Evolutionary conservation across 2,797 vertebrate genomes (phyloP), one percentile per base, ranked within the genome.

Genomic region (Sebastes reedi): DNA sequence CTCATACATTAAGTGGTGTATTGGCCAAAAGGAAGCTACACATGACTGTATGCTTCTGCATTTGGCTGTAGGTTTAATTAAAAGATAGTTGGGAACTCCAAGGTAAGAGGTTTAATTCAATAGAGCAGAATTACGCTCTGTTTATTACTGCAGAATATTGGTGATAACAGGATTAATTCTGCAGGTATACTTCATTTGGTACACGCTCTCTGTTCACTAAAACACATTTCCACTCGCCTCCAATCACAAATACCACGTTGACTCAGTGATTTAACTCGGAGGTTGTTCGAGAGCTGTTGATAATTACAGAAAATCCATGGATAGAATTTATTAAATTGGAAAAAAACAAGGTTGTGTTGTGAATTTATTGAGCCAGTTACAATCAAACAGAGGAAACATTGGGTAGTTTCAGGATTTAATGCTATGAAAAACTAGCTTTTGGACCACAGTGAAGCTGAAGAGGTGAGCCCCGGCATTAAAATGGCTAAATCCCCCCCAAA

Each of bases 241-340:
- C 27, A 27, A 67, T 83, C 42, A 56, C 36, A 81, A 84, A 81
- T 18, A 70, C 36, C 67, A 64, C 4, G 9, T 29, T 68, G 71
- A 77, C 24, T 68, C 13, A 58, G 36, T 56, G 24, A 75, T 76
- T 87, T 50, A 78, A 73, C 60, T 32, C 18, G 13, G 50, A 46
- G 42, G 25, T 77, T 76, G 71, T 73, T 64, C 4, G 67, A 76
- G 50, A 60, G 73, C 73, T 78, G 14, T 34, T 61, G 24, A 70
- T 85, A 75, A 85, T 76, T 64, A 59, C 25, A 77, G 77, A 74
- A 82, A 72, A 79, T 77, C 46, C 54, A 72, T 27, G 10, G 42
- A 82, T 66, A 64, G 8, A 74, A 52, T 77, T 29, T 7, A 72
- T 71, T 69, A 30, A 56, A 80, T 22, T 78, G 27, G 16, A 67